Percentiles rank a stretch among this genome's conserved stretches.
Conservation (phyloP, 2,888 invertebrate species). For the Poecilus cupreus region DNA sequence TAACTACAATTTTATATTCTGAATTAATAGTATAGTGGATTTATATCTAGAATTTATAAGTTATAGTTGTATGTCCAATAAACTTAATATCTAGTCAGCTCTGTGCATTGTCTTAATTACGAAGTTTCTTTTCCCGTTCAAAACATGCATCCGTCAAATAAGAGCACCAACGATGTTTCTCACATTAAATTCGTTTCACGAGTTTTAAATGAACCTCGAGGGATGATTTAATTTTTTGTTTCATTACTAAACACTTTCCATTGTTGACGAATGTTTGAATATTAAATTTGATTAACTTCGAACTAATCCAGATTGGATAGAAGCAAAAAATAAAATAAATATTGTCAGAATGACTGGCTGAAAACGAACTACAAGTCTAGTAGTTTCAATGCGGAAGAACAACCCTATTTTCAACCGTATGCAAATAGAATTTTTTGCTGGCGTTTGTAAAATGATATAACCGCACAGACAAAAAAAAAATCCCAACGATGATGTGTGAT, state of each 20-base stretch:
- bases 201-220: not conserved
- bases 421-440: slow-evolving; percentile 44
- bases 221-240: slow-evolving; percentile 45
- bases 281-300: slow-evolving; percentile 62
- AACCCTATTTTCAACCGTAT: slow-evolving; percentile 18
- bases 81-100: too few relatives aligned
- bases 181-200: too few relatives aligned
- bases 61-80: too few relatives aligned
- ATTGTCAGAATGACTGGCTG: slow-evolving; percentile 49
- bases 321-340: slow-evolving; percentile 61
- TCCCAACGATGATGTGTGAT: not conserved
- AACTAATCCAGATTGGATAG: slow-evolving; percentile 29
- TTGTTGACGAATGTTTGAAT: slow-evolving; percentile 59
- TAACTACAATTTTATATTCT: too few relatives aligned
- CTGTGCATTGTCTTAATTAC: too few relatives aligned
- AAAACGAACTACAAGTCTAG: not conserved
- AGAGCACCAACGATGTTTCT: too few relatives aligned
- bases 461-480: not conserved
- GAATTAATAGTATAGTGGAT: too few relatives aligned
- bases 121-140: too few relatives aligned
- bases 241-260: slow-evolving; percentile 63
- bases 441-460: slow-evolving; percentile 7
- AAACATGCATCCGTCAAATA: too few relatives aligned
- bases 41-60: too few relatives aligned
- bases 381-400: not conserved